phyloP scores from a whole-genome alignment of 35 echinoderm and acorn worm species.

The Heliocidaris erythrogramma region DNA sequence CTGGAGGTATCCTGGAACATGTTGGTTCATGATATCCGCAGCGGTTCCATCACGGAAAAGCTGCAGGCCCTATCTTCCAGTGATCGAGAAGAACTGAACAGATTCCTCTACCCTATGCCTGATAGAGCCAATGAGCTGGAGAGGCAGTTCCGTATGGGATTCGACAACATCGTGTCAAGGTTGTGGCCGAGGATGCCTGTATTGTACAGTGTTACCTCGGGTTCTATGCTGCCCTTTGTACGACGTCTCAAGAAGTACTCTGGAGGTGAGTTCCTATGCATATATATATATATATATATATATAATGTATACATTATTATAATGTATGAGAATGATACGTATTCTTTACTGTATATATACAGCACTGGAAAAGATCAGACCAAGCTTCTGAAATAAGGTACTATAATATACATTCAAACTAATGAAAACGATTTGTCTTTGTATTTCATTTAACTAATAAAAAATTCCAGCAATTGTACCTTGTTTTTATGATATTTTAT shows the following conservation, averaged over 20 bases:
- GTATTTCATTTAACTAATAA: too few relatives aligned
- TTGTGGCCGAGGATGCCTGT: conserved; percentile 35
- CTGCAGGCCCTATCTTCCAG: neutral
- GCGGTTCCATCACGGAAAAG: conserved; percentile 24
- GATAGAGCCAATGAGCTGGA: conserved; percentile 42
- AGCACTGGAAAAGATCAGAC: too few relatives aligned
- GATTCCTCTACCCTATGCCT: neutral
- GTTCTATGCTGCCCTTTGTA: conserved; percentile 24
- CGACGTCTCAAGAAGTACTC: neutral
- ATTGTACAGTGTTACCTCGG: neutral
- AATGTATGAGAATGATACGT: too few relatives aligned
- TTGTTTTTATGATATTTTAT: too few relatives aligned
- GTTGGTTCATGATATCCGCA: conserved; percentile 45
- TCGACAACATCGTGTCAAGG: conserved; percentile 41
- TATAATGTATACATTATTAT: too few relatives aligned
- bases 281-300: too few relatives aligned
- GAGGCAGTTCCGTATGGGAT: conserved; percentile 31
- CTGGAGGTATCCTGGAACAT: conserved; percentile 42
- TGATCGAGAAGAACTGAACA: neutral
- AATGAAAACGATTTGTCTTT: too few relatives aligned
- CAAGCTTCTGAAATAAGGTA: too few relatives aligned
- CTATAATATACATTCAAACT: too few relatives aligned
- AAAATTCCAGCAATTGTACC: too few relatives aligned
- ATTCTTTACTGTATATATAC: too few relatives aligned
- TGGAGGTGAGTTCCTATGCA: neutral